Conservation (phyloP, 1,140 invertebrate genomes). For the Brachionus sp. region DNA sequence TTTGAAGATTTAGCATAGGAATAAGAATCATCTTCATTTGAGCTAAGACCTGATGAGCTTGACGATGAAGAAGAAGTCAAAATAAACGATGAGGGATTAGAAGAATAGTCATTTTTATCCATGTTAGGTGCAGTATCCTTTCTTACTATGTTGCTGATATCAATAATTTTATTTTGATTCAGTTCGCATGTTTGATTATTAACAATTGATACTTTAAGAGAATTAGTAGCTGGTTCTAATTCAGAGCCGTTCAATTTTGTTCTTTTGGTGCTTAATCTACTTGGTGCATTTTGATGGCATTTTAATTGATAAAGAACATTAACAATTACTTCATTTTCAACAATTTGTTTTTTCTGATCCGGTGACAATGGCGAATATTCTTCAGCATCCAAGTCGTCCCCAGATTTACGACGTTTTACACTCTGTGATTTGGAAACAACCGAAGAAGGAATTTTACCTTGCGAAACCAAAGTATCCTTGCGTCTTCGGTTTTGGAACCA, state of each 20-base stretch:
- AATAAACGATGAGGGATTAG: slow-evolving; percentile 18
- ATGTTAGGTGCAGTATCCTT: not conserved
- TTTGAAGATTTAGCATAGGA: not conserved
- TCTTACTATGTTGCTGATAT: slow-evolving; percentile 3
- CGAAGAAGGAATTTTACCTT: slow-evolving; percentile 40
- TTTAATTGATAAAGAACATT: slow-evolving; percentile 41
- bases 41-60: not conserved
- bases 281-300: slow-evolving; percentile 44
- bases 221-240: not conserved
- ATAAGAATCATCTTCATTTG: slow-evolving; percentile 11
- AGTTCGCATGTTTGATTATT: not conserved
- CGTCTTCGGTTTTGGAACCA: slow-evolving; percentile 46
- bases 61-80: not conserved
- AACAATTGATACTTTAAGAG: not conserved
- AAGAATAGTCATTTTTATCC: not conserved
- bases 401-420: not conserved
- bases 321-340: slow-evolving; percentile 30
- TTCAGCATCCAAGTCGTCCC: not conserved
- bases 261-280: slow-evolving; percentile 42
- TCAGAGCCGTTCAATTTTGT: slow-evolving; percentile 5
- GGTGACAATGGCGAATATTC: not conserved
- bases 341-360: slow-evolving; percentile 26
- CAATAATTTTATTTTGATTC: not conserved
- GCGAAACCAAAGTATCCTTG: slow-evolving; percentile 38
- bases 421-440: slow-evolving; percentile 14